These are phyloP conservation scores for Pteropus alecto DNA, from an alignment of 2,113 vertebrate species.

Conservation along the genomic window DNA sequence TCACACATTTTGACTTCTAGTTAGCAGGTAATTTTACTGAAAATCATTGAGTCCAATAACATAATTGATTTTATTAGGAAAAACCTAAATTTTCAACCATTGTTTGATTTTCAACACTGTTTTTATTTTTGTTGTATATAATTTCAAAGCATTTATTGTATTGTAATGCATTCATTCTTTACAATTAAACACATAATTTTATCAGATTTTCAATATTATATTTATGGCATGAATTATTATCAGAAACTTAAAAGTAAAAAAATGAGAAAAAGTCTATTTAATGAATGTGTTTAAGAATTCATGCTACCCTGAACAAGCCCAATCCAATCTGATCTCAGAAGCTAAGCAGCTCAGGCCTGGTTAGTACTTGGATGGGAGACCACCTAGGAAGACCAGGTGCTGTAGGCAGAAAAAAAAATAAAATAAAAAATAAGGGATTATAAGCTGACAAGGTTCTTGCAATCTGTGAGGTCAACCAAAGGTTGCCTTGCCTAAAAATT, in stretches of 20 bases:
- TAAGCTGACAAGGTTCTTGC: no score
- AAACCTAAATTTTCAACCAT: neutral
- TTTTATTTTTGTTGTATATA: neutral
- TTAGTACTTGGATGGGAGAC: no score
- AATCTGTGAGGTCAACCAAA: no score
- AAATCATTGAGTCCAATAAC: neutral
- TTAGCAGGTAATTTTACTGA: neutral
- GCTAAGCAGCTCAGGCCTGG: no score
- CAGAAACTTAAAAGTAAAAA: neutral
- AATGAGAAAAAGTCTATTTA: neutral
- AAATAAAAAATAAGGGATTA: no score
- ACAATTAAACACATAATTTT: constrained; percentile 7
- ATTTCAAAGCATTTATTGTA: neutral
- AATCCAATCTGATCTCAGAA: no score
- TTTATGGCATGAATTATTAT: neutral
- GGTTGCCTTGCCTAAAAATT: no score
- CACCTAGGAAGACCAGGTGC: no score
- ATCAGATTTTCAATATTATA: neutral
- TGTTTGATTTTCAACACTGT: neutral
- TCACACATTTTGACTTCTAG: neutral
- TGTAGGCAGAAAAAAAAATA: no score
- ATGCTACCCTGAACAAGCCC: neutral
- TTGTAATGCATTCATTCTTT: neutral
- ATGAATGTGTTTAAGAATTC: neutral
- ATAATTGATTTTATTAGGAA: neutral